These are phyloP conservation scores for Digitonthophagus gazella DNA, from an alignment of 2,888 invertebrate genomes.

Conservation along the genomic window DNA sequence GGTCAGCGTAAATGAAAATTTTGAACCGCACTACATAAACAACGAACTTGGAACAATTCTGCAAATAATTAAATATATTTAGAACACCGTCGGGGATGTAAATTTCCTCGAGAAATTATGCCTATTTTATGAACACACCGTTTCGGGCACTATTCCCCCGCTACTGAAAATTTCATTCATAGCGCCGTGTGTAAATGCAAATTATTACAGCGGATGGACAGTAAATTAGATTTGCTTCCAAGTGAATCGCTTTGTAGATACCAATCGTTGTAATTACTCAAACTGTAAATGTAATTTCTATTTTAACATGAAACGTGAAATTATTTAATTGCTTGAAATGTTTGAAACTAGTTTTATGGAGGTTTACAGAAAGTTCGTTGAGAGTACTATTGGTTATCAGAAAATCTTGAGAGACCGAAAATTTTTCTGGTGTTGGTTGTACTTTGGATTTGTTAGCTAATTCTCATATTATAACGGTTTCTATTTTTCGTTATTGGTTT, in stretches of 20 bases:
- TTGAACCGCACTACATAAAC: conserved; percentile 12
- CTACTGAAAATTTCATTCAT: conserved; percentile 14
- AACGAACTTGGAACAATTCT: conserved; percentile 9
- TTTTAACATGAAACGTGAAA: too few species aligned
- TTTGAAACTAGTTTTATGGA: too few species aligned
- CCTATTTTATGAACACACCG: conserved; percentile 12
- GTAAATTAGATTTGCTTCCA: neutral
- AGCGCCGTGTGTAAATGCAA: conserved; percentile 11
- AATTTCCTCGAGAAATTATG: conserved; percentile 13
- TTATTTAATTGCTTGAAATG: too few species aligned
- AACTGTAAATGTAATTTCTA: neutral
- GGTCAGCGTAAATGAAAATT: conserved; percentile 9
- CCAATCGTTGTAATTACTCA: neutral
- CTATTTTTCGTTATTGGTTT: too few species aligned
- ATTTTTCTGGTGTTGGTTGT: too few species aligned
- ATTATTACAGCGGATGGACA: neutral
- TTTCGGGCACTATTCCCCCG: conserved; percentile 15
- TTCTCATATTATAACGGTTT: too few species aligned
- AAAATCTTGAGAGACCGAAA: too few species aligned
- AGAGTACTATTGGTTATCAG: too few species aligned
- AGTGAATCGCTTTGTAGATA: neutral
- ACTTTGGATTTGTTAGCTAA: too few species aligned
- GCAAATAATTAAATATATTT: conserved; percentile 14
- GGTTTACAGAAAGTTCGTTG: too few species aligned
- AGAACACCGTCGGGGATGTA: conserved; percentile 4